These are phyloP conservation scores for Apus apus DNA, from an alignment of 2,113 vertebrate genomes.

Conservation along the genomic window DNA sequence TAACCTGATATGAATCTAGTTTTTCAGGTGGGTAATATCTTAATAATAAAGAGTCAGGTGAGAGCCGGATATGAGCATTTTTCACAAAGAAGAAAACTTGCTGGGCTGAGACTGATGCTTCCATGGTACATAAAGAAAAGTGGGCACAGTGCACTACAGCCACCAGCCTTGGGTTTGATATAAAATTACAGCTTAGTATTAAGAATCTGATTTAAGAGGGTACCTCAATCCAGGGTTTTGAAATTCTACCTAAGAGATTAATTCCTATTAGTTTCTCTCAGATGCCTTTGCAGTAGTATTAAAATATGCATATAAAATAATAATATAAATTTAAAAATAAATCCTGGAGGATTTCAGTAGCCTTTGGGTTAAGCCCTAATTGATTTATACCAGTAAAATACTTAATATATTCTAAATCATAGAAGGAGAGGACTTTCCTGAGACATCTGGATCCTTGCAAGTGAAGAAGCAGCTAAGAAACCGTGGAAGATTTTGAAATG, in stretches of 20 bases:
- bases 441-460: not conserved
- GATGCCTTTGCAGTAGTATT: not conserved
- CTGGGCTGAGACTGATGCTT: not conserved
- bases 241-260: conserved; percentile 6
- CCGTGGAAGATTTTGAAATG: not conserved
- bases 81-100: not conserved
- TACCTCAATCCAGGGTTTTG: not conserved
- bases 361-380: conserved; percentile 41
- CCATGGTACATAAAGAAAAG: not conserved
- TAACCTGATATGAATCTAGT: not conserved
- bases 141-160: not conserved
- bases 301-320: conserved; percentile 39
- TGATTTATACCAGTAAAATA: conserved; percentile 13
- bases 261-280: conserved; percentile 35
- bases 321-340: conserved; percentile 13
- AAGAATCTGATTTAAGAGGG: not conserved
- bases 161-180: not conserved
- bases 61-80: not conserved
- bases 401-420: not conserved
- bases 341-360: not conserved
- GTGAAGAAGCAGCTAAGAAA: not conserved
- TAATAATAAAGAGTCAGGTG: not conserved
- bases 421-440: not conserved
- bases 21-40: not conserved
- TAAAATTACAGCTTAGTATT: not conserved